Percentiles rank a stretch among this genome's conserved stretches.
phyloP scores from a whole-genome alignment of 37 sponge, comb jelly and placozoan genomes.

The Halichondria panicea region DNA sequence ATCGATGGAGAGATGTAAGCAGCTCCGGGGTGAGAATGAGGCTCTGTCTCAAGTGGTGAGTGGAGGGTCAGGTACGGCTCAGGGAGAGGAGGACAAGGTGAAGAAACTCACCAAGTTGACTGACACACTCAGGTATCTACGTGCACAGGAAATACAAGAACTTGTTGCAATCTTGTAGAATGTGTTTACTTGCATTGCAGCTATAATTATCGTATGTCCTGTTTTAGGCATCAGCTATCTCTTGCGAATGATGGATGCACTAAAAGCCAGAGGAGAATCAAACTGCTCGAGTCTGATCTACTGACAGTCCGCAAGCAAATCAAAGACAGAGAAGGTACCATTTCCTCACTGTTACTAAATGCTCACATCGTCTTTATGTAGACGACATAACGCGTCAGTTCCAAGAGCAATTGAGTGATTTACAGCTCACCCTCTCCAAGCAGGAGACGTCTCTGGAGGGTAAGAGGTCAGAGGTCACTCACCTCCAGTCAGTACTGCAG shows the following conservation, averaged over 20 bases:
- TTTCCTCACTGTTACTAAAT: not conserved
- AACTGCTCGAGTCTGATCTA: not conserved
- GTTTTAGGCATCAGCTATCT: slow-evolving; percentile 23
- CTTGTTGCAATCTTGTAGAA: not conserved
- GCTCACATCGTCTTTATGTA: not conserved
- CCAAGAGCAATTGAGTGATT: not conserved
- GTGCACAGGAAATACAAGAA: not conserved
- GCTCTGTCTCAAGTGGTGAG: not conserved
- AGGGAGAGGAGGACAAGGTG: slow-evolving; percentile 15
- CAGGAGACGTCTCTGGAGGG: slow-evolving; percentile 10
- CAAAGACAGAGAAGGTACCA: slow-evolving; percentile 7
- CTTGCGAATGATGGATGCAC: not conserved
- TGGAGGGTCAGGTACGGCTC: not conserved
- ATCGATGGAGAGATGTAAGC: slow-evolving; percentile 16
- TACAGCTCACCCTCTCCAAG: slow-evolving; percentile 18
- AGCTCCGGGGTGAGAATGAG: slow-evolving; percentile 24
- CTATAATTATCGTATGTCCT: not conserved
- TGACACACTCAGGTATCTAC: slow-evolving; percentile 1
- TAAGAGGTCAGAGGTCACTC: slow-evolving; percentile 5
- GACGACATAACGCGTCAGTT: slow-evolving; percentile 2
- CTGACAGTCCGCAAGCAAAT: not conserved
- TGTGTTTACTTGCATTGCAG: not conserved
- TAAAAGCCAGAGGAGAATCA: not conserved
- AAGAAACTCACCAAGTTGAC: not conserved
- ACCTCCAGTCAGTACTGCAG: slow-evolving; percentile 3